A percentile compares a stretch with the other conserved stretches of the same genome.
Evolutionary conservation across 2,113 vertebrate genomes (phyloP).

Genomic region (Corynorhinus townsendii): DNA sequence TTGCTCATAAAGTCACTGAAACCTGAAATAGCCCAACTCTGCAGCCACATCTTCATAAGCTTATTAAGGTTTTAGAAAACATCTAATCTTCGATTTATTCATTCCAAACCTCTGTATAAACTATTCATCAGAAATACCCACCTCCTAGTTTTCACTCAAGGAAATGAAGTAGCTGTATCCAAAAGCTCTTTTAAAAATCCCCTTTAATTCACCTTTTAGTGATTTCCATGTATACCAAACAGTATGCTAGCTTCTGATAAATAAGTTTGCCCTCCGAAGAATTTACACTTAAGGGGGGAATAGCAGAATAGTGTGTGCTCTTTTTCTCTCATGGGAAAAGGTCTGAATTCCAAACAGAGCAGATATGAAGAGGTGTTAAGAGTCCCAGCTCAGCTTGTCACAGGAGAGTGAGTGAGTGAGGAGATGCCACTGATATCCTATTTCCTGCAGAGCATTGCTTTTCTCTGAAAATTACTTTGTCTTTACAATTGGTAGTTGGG

Average conservation of each 20-base stretch:
- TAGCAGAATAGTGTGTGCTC: too few species aligned
- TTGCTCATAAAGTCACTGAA: not conserved
- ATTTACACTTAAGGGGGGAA: not conserved
- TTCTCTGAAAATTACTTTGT: not conserved
- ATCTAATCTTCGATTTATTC: not conserved
- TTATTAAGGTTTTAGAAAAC: slow-evolving; percentile 6
- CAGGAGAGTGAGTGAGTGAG: not conserved
- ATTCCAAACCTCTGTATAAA: not conserved
- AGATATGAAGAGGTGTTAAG: not conserved
- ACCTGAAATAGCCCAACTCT: not conserved
- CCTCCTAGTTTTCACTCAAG: not conserved
- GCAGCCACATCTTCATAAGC: not conserved
- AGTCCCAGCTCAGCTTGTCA: not conserved
- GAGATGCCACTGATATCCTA: not conserved
- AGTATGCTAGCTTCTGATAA: not conserved
- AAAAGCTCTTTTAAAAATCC: not conserved
- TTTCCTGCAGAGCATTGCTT: too few species aligned
- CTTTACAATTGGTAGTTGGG: not conserved
- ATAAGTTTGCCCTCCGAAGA: not conserved
- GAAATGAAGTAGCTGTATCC: not conserved
- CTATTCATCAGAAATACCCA: not conserved
- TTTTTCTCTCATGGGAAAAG: not conserved
- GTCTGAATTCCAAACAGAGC: not conserved
- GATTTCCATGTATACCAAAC: not conserved
- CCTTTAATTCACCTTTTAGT: not conserved